These are phyloP conservation scores for Danionella dracula DNA, from an alignment of 2,797 vertebrate genomes.

Conservation along the genomic window DNA sequence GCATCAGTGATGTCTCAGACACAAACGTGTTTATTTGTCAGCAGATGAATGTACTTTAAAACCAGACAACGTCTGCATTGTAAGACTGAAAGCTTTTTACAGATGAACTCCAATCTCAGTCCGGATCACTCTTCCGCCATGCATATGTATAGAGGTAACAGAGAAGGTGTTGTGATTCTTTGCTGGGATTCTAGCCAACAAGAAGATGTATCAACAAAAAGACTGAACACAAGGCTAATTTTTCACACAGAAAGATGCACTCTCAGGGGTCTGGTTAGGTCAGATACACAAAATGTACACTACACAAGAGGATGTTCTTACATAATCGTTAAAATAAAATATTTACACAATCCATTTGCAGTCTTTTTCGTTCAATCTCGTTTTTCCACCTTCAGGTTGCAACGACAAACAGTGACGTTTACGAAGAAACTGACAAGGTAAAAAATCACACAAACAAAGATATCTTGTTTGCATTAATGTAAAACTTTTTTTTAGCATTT, in stretches of 20 bases:
- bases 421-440: too few relatives aligned
- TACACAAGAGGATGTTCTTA: too few relatives aligned
- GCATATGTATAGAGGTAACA: conserved; percentile 39
- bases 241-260: conserved; percentile 62
- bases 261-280: too few relatives aligned
- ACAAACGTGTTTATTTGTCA: conserved; percentile 16
- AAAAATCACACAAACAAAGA: too few relatives aligned
- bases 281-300: too few relatives aligned
- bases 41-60: conserved; percentile 7
- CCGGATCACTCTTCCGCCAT: conserved; percentile 1
- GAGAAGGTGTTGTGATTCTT: conserved; percentile 46
- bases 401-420: too few relatives aligned
- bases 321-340: too few relatives aligned
- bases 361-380: too few relatives aligned
- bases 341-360: too few relatives aligned
- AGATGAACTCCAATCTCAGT: not conserved
- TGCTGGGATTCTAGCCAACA: conserved; percentile 43
- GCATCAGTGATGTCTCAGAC: not conserved
- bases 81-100: not conserved
- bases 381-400: too few relatives aligned
- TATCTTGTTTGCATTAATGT: too few relatives aligned
- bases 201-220: conserved; percentile 59
- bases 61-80: conserved; percentile 1
- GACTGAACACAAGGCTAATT: conserved; percentile 62
- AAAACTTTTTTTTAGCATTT: too few relatives aligned